Conservation (phyloP, 2,113 vertebrate genomes). For the Apeltes quadracus region DNA sequence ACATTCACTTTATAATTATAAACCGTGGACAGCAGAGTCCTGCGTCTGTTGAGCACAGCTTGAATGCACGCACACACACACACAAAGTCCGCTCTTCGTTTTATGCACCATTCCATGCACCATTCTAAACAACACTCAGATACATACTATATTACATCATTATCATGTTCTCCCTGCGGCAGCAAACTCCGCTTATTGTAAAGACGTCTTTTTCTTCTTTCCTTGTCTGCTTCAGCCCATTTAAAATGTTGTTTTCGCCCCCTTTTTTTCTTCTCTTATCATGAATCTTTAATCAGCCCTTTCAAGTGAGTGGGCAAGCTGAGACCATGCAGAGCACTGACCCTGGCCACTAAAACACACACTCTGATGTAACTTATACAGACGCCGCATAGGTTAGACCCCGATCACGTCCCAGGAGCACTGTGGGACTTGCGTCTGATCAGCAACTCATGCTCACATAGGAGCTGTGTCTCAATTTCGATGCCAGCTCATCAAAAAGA, state of each 20-base stretch:
- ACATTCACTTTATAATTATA: constrained; percentile 29
- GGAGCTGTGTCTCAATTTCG: not conserved
- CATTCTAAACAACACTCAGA: not conserved
- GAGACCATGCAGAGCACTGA: constrained; percentile 55
- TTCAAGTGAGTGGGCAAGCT: constrained; percentile 53
- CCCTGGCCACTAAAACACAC: constrained; percentile 63
- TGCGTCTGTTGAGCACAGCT: constrained; percentile 25
- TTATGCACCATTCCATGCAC: too few species aligned
- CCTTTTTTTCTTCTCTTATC: constrained; percentile 26
- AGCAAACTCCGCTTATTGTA: constrained; percentile 44
- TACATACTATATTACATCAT: constrained; percentile 6
- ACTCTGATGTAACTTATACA: constrained; percentile 58
- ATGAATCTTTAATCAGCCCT: constrained; percentile 72
- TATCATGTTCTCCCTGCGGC: constrained; percentile 9
- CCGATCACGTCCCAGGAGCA: constrained; percentile 11
- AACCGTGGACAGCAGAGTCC: constrained; percentile 33
- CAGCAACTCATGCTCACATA: constrained; percentile 6
- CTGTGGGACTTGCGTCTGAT: constrained; percentile 10
- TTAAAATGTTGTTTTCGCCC: constrained; percentile 18
- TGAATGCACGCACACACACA: constrained; percentile 21
- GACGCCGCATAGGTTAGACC: constrained; percentile 39
- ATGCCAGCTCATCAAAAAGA: not conserved
- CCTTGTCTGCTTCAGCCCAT: constrained; percentile 40
- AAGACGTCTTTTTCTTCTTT: constrained; percentile 22
- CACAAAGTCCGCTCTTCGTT: not conserved